Evolutionary conservation across 30 jellyfish, hydroid and myxozoan genomes (phyloP), one percentile per base, ranked within the genome.

Genomic region (Turritopsis rubra): DNA sequence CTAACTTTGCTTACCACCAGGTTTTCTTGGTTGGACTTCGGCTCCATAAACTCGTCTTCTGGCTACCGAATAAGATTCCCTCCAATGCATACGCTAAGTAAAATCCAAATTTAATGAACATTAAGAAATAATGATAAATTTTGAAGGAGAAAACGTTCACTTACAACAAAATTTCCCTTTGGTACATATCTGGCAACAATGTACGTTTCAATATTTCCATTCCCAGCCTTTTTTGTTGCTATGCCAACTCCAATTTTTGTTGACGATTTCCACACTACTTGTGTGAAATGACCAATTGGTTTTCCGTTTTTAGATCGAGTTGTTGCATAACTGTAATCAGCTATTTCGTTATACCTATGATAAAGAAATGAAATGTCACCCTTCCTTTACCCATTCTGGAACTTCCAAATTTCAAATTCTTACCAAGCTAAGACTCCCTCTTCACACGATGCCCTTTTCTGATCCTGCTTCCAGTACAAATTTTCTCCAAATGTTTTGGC

Each of bases 221-320:
- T 41, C 21, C 77, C 77, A n/a, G 16, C 28, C 0, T 23, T 27
- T 9, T 27, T 68, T 19, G 31, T 68, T 27, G 77, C 77, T 27
- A 68, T 68, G 30, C 77, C 77, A 68, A 68, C 77, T 7, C 77
- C 77, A 7, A 68, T 68, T 1, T 23, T 68, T 23, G 1, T 68
- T 68, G 77, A n/a, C 17, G 77, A 68, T 68, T 68, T 68, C 77
- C 77, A 68, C 77, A 68, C 77, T 68, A 68, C 77, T 68, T 68
- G 77, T 68, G 77, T 68, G 19, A 68, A 68, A 68, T 68, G 77
- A 1, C 77, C 77, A 68, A 68, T 68, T 16, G 16, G 16, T 68
- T 68, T 68, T 23, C 30, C 30, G 28, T 23, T 68, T 23, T 0
- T 68, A 9, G 28, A n/a, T n/a, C 30, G 30, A 68, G 77, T 68